Percentiles rank a stretch among this genome's conserved stretches.
phyloP scores from a whole-genome alignment of 2,888 invertebrate genomes.

The Macrostomum cliftonense region DNA sequence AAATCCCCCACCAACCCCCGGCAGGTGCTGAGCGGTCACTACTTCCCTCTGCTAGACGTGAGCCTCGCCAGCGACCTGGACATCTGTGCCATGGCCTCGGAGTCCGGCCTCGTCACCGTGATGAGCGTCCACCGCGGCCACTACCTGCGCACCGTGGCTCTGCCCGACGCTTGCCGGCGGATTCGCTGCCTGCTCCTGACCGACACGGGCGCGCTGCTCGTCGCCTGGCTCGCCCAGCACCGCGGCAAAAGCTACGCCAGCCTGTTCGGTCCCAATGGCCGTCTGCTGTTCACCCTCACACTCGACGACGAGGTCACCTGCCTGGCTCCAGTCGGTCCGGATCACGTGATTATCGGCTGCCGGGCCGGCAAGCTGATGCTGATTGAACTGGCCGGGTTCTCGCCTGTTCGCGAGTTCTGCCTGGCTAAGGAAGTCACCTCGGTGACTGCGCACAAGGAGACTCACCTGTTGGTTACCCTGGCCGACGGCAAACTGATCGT shows the following conservation, averaged over 20 bases:
- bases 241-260: constrained; percentile 25
- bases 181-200: too few relatives aligned
- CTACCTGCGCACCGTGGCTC: too few relatives aligned
- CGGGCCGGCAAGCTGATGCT: constrained; percentile 27
- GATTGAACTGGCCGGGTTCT: constrained; percentile 30
- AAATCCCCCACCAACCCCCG: too few relatives aligned
- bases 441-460: constrained; percentile 29
- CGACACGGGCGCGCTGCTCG: too few relatives aligned
- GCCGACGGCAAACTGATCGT: constrained; percentile 43
- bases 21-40: too few relatives aligned
- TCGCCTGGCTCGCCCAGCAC: not conserved
- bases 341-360: constrained; percentile 30
- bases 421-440: not conserved
- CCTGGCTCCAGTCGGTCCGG: constrained; percentile 25
- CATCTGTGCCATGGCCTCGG: too few relatives aligned
- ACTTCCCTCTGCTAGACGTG: too few relatives aligned
- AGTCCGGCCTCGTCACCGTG: too few relatives aligned
- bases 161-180: too few relatives aligned
- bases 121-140: too few relatives aligned
- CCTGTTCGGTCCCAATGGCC: constrained; percentile 33
- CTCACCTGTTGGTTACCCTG: constrained; percentile 45
- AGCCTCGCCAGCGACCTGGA: too few relatives aligned
- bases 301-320: constrained; percentile 21
- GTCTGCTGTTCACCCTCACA: constrained; percentile 23
- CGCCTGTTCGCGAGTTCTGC: not conserved